Evolutionary conservation across 64 coral and sea anemone genomes (phyloP), one percentile per base, ranked within the genome.

Genomic region (Dendrophyllia cribrosa): DNA sequence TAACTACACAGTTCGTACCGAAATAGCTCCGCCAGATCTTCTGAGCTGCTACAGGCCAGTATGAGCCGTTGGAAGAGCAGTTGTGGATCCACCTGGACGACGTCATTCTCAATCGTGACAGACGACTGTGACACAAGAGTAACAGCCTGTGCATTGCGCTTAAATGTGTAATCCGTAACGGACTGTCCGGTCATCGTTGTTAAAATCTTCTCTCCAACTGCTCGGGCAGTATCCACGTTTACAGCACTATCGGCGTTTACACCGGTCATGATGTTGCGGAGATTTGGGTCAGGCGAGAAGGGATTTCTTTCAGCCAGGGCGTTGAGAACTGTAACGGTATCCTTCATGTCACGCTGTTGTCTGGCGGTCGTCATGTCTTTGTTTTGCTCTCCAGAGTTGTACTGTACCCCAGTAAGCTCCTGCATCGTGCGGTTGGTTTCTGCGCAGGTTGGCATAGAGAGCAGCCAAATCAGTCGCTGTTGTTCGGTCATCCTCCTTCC

Each of bases 211-310:
- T 16, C 25, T 19, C 8, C 48, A 22, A 75, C 50, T 51, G 9
- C 76, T 51, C 43, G 43, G 51, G 45, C 76, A 51, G 76, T 19
- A 46, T 79, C 51, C n/a, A 51, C 76, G 51, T 79, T 79, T 9
- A 79, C 76, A 51, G 48, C 51, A 4, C 76, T 79, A 23, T 79
- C 76, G 7, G 76, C 51, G 51, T 23, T 79, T 34, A 79, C 76
- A 3, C 50, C 76, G 46, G 43, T 79, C 76, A 79, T 79, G 43
- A 79, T 79, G 76, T 79, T 79, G 51, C 76, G 76, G 48, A 79
- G 76, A 58, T 46, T 79, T 79, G 76, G 34, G 48, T 75, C 72
- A 15, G 13, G 1, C 13, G 26, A 15, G 25, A 46, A 75, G 14
- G 34, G 72, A 88, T 44, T 88, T 70, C 65, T 34, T 13, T 81